Evolutionary conservation across 2,113 vertebrate species (phyloP), one percentile per base, ranked within the genome.

Genomic region (Etia nguti): DNA sequence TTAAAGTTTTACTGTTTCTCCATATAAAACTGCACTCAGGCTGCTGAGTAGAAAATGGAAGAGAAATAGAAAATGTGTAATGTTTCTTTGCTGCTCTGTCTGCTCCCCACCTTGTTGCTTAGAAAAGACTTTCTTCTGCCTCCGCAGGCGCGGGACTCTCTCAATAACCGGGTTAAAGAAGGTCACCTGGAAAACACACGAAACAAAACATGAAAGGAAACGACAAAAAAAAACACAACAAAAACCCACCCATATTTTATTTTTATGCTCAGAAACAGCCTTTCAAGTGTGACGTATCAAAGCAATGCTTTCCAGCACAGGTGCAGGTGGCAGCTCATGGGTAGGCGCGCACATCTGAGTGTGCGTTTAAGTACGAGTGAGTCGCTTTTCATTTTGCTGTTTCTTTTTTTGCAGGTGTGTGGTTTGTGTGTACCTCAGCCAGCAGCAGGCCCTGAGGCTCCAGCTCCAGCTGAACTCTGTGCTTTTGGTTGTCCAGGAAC

Each of bases 51-150:
- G 41, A 79, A 52, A 48, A 24, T 26, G 8, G 12, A 46, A 16
- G 15, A 46, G 24, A 79, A 83, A 70, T 41, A 38, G 22, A 13
- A 48, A 13, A n/a, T 70, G 9, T 73, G 16, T 36, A 38, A 56
- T 43, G 22, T 79, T 52, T 65, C 13, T 31, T 43, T 10, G n/a
- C 9, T 22, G 2, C 29, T 80, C 15, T 12, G 24, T 52, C 50
- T 54, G 26, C 31, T 46, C 13, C 90, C 95, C 92, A 98, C 97
- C 97, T 92, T 98, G 97, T 87, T 98, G 97, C 85, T 98, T 98
- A 79, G 98, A 98, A 92, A 98, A 98, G 24, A 98, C 94, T 86
- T 98, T 98, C 91, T 97, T 98, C 92, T 98, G 98, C 34, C 98
- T 94, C 80, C 95, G 97, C 20, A 98, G 97, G 20, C 97, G 97